A percentile compares a stretch with the other conserved stretches of the same genome.
Evolutionary conservation across 2,113 vertebrate genomes (phyloP).

Genomic region (Octodon degus): DNA sequence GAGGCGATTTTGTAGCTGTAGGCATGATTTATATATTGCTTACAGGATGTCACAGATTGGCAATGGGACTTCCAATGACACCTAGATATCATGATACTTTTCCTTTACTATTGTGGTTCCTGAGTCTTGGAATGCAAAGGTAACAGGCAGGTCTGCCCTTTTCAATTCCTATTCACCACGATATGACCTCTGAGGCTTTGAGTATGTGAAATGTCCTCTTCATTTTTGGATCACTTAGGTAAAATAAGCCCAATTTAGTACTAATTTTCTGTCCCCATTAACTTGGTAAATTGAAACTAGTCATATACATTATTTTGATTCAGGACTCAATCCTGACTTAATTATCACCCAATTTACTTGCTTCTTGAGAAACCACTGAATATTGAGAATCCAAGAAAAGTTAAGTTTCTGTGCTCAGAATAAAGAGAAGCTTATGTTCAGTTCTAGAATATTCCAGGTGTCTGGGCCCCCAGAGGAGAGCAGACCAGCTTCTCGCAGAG

Average conservation of each 20-base stretch:
- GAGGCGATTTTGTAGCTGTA: neutral
- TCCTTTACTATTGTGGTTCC: neutral
- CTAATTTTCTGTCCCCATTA: neutral
- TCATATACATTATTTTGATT: neutral
- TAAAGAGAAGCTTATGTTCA: neutral
- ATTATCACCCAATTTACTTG: neutral
- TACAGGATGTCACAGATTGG: neutral
- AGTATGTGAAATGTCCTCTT: neutral
- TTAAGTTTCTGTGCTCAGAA: neutral
- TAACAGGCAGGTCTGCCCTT: neutral
- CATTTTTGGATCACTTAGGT: neutral
- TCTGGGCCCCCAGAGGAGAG: neutral
- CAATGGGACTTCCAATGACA: constrained; percentile 27
- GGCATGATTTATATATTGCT: neutral
- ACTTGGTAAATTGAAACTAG: neutral
- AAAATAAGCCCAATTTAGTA: neutral
- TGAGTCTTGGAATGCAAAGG: neutral
- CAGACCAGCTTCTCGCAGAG: neutral
- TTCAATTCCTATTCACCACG: neutral
- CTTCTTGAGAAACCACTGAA: neutral
- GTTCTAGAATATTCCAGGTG: neutral
- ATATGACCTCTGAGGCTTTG: neutral
- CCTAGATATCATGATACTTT: neutral
- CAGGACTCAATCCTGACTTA: constrained; percentile 3
- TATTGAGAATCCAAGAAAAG: neutral